Evolutionary conservation across 2,797 vertebrate species (phyloP), one percentile per base, ranked within the genome.

Genomic region (Enteromius trimaculatus): DNA sequence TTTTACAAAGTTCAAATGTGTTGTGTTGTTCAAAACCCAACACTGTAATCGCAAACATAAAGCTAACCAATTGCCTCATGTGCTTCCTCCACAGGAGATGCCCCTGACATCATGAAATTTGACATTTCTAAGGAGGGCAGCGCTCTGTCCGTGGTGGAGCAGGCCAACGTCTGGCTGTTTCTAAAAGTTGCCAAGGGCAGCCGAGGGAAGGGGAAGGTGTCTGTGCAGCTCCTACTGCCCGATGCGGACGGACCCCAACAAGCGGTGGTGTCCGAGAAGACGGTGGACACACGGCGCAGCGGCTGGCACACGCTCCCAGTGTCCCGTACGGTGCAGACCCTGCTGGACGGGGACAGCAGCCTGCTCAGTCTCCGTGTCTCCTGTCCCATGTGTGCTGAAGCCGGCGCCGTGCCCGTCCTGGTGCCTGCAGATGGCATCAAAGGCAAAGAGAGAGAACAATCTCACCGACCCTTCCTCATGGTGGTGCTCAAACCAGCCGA

Each of bases 121-220:
- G 95, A 96, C 91, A 96, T 97, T 89, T 96, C 96, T 77, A 96
- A 95, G 92, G 96, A 96, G 90, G 95, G 95, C 82, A 94, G 93
- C 69, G 92, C 95, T 81, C 89, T 95, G 60, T 95, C 94, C 0
- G 92, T 96, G 87, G 95, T 96, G 89, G 95, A 95, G 80, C 95
- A 95, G 23, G 96, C 96, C 83, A 96, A 96, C 79, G 90, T 96
- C 62, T 97, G 96, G 96, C 94, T 97, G 51, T 97, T 96, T 82
- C 90, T 97, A 21, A 96, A 95, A 90, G 92, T 97, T 77, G 94
- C 95, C 81, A 96, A 96, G 89, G 94, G 94, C 81, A 96, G 94
- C 87, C 92, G 95, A 65, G 95, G 93, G 81, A 93, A 95, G 83
- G 94, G 94, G 83, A 96, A 96, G 92, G 93, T 96, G 79, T 95